Evolutionary conservation across 2,888 invertebrate genomes (phyloP), one percentile per base, ranked within the genome.

Genomic region (Cataglyphis rosenhaueri): DNA sequence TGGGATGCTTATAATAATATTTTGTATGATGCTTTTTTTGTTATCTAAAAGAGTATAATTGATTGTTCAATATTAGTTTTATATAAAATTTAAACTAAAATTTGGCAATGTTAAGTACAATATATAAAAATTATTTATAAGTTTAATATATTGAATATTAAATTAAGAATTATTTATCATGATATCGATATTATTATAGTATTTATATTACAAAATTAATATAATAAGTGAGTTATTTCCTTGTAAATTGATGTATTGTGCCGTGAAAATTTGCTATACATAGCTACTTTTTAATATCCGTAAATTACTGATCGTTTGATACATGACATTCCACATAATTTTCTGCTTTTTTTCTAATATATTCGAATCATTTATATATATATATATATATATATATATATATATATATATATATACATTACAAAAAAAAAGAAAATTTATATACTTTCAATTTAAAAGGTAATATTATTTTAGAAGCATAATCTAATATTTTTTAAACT

Each of bases 231-330:
- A 59, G 75, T 57, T 35, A 76, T 83, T 87, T 91, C 84, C 88
- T 90, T 91, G 89, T 87, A 84, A 91, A 91, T 85, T 88, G 86
- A 92, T 87, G 15, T 81, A 21, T 59, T 35, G 41, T 62, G 70
- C 62, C 81, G 68, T 68, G 57, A 83, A 76, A 85, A 62, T 32
- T 61, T 89, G 55, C 68, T 84, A 79, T 73, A 81, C 57, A 44
- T 59, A 79, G 70, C 18, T 59, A 32, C 9, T 21, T 10, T 66
- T 12, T 71, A 25, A 79, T 81, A 75, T 89, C 84, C 82, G 81
- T 83, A 84, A 84, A 62, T 89, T 89, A 89, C 84, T 85, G 89
- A 84, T 85, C 81, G 55, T 32, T 79, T 76, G 29, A 81, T 79
- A 52, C 70, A 57, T 52, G 8, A 59, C 18, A 68, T 65, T 76